Percentiles rank a stretch among this genome's conserved stretches.
These are phyloP conservation scores for Dryococelus australis DNA, from an alignment of 2,888 invertebrate genomes.

Conservation along the genomic window DNA sequence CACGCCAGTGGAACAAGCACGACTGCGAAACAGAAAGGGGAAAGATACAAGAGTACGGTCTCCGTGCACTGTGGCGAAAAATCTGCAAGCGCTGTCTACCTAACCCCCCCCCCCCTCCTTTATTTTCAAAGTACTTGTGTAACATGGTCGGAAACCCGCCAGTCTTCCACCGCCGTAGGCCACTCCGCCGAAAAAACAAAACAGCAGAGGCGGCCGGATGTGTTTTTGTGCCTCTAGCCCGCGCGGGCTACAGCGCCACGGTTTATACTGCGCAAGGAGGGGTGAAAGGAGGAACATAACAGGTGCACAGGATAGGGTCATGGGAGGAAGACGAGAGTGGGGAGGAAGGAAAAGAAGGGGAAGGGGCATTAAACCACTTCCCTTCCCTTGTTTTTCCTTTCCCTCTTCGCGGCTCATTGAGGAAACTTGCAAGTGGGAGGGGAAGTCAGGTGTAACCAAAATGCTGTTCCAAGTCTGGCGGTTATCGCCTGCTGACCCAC, in stretches of 20 bases:
- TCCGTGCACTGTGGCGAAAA: not conserved
- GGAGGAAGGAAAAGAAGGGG: not conserved
- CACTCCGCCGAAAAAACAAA: not conserved
- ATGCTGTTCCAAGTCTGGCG: not conserved
- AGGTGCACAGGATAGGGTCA: constrained; percentile 16
- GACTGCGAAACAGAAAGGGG: not conserved
- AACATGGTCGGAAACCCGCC: not conserved
- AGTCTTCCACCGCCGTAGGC: not conserved
- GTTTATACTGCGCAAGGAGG: not conserved
- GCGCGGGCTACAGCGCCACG: not conserved
- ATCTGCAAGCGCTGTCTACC: not conserved
- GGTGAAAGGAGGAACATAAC: not conserved
- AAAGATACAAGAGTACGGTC: not conserved
- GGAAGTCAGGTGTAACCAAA: not conserved
- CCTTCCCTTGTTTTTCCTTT: not conserved
- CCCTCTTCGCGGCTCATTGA: not conserved
- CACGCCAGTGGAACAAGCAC: not conserved
- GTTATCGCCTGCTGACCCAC: not conserved
- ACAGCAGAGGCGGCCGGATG: not conserved
- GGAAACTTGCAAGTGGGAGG: not conserved
- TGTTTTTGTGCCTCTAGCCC: not conserved
- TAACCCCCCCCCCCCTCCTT: not conserved
- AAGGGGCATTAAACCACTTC: not conserved
- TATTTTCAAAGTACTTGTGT: not conserved
- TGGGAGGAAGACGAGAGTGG: not conserved